Conservation (phyloP, 2,888 invertebrate species). For the Protophormia terraenovae region DNA sequence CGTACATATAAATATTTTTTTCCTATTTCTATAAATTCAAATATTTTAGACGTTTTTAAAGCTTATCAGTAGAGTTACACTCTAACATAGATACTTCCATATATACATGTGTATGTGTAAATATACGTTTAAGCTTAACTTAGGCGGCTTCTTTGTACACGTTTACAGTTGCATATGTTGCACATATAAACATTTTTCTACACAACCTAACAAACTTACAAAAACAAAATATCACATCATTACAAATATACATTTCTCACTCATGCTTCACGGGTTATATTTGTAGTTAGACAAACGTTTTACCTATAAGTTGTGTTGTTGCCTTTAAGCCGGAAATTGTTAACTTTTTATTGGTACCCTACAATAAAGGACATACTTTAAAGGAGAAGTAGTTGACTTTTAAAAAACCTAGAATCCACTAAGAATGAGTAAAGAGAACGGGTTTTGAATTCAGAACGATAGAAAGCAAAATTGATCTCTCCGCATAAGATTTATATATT, state of each 20-base stretch:
- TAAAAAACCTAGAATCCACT: too few species aligned
- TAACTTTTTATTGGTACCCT: constrained; percentile 38
- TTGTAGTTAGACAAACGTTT: constrained; percentile 36
- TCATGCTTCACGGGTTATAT: constrained; percentile 27
- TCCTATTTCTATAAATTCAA: constrained; percentile 46
- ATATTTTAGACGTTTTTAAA: constrained; percentile 48
- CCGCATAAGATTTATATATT: too few species aligned
- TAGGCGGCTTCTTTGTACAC: constrained; percentile 60
- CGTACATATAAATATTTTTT: too few species aligned
- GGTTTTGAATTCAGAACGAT: too few species aligned
- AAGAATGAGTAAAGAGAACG: too few species aligned
- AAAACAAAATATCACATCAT: constrained; percentile 50
- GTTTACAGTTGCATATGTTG: constrained; percentile 65
- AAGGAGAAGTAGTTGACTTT: too few species aligned
- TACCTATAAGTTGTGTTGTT: constrained; percentile 22
- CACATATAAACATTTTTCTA: constrained; percentile 37
- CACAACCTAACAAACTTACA: constrained; percentile 36
- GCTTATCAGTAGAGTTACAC: constrained; percentile 48
- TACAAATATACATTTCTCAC: constrained; percentile 31
- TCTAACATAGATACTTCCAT: not conserved
- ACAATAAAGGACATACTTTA: constrained; percentile 15
- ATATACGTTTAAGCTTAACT: constrained; percentile 22
- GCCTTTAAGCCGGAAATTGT: constrained; percentile 46
- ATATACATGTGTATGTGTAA: not conserved
- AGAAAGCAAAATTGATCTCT: too few species aligned